Evolutionary conservation across 2,888 invertebrate genomes (phyloP).

Genomic region (Nasonia oneida): DNA sequence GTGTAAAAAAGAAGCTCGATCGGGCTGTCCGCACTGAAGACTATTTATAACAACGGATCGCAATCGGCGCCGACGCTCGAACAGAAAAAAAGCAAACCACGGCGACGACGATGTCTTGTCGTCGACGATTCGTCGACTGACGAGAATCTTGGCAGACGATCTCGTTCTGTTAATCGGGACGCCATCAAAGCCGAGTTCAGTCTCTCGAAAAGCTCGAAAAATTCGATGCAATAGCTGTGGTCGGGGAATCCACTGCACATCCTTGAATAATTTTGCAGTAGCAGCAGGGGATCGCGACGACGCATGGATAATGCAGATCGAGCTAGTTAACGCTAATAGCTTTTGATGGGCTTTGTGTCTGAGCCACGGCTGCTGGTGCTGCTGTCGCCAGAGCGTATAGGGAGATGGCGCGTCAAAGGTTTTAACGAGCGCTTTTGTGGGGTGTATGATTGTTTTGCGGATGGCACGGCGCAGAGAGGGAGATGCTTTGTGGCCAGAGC

Average conservation of each 20-base stretch:
- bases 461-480: background rate
- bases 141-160: constrained; percentile 26
- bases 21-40: background rate
- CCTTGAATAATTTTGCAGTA: constrained; percentile 31
- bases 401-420: constrained; percentile 18
- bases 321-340: constrained; percentile 36
- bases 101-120: constrained; percentile 24
- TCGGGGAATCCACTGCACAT: background rate
- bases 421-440: constrained; percentile 15
- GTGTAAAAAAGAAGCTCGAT: background rate
- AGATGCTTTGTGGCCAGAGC: background rate
- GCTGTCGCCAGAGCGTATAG: background rate
- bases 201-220: background rate
- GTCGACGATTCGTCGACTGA: constrained; percentile 29
- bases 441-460: constrained; percentile 4
- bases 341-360: constrained; percentile 35
- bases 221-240: constrained; percentile 4
- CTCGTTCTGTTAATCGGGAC: no score
- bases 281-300: background rate
- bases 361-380: constrained; percentile 12
- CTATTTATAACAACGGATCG: constrained; percentile 44
- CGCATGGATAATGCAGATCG: constrained; percentile 38
- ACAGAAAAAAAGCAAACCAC: background rate
- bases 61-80: constrained; percentile 1
- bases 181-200: background rate